Evolutionary conservation across 2,888 invertebrate species (phyloP).

Genomic region (Phanerotoma sp.): DNA sequence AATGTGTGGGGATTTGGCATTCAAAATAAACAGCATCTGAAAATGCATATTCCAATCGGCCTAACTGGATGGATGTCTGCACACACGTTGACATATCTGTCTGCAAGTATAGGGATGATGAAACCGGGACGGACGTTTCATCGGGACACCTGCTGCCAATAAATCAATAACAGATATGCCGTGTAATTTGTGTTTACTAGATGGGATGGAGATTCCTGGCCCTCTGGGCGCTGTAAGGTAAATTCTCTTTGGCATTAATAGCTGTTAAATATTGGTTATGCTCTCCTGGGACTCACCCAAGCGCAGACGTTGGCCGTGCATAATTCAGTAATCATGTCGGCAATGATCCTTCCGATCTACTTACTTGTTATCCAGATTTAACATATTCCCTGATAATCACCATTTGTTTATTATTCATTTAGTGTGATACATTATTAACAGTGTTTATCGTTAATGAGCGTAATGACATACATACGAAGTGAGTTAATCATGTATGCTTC

Average conservation of each 20-base stretch:
- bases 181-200: conserved; percentile 36
- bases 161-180: conserved; percentile 45
- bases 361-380: neutral
- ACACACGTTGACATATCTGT: conserved; percentile 3
- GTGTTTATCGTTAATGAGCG: too few relatives aligned
- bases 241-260: conserved; percentile 48
- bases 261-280: conserved; percentile 47
- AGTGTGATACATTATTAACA: too few relatives aligned
- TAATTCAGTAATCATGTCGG: conserved; percentile 40
- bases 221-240: conserved; percentile 37
- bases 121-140: conserved; percentile 33
- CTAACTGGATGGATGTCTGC: conserved; percentile 15
- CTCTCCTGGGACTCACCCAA: conserved; percentile 29
- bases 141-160: conserved; percentile 41
- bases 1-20: neutral
- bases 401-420: too few relatives aligned
- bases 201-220: neutral
- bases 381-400: neutral
- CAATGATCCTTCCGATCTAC: conserved; percentile 31
- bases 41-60: conserved; percentile 9
- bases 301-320: conserved; percentile 30
- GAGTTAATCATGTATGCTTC: too few relatives aligned
- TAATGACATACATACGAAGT: too few relatives aligned
- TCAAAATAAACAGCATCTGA: neutral
- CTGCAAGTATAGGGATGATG: neutral